A percentile compares a stretch with the other conserved stretches of the same genome.
phyloP scores from a whole-genome alignment of 2,113 vertebrate genomes.

The Mohoua ochrocephala region DNA sequence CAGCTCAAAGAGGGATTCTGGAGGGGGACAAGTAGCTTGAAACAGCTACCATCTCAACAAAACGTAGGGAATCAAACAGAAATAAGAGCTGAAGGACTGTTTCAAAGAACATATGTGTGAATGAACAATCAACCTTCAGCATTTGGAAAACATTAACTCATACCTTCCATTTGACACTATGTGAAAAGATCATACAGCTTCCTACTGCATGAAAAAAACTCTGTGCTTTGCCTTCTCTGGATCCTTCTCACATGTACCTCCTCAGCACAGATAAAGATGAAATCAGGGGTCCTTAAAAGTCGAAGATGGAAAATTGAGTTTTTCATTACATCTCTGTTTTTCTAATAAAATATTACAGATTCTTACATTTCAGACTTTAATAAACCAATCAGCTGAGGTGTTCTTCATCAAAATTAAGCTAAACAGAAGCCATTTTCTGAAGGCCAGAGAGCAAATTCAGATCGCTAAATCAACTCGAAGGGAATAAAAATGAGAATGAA shows the following conservation, averaged over 20 bases:
- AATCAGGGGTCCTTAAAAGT: neutral
- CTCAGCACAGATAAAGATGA: neutral
- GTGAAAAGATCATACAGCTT: neutral
- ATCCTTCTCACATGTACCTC: neutral
- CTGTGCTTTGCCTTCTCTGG: neutral
- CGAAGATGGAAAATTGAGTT: neutral
- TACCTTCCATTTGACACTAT: neutral
- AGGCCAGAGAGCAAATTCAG: neutral
- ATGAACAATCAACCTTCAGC: neutral
- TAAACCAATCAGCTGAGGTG: neutral
- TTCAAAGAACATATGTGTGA: neutral
- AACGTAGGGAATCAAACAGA: neutral
- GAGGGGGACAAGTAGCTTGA: neutral
- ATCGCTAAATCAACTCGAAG: neutral
- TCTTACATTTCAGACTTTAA: neutral
- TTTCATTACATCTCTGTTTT: neutral
- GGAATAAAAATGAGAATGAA: neutral
- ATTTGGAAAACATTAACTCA: neutral
- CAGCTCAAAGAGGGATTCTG: neutral
- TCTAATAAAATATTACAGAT: neutral
- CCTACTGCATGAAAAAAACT: neutral
- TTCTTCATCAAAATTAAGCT: neutral
- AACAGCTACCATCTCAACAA: neutral
- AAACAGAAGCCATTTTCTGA: neutral
- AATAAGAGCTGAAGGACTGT: neutral